Base-by-base conservation (phyloP, 1,140 invertebrate species). In the Schmidtea mediterranea region DNA sequence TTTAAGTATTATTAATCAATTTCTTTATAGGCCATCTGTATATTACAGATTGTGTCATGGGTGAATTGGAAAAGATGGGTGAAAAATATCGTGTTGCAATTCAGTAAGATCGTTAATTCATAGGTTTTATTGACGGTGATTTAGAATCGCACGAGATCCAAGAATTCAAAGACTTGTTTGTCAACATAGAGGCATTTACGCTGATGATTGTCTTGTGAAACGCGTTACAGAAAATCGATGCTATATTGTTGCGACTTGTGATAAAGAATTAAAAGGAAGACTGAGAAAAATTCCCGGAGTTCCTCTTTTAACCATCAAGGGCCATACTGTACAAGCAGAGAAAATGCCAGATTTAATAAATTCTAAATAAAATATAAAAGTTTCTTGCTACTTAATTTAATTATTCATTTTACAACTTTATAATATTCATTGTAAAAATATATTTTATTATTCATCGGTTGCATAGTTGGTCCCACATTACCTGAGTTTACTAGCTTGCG, bases 171-270 rank as follows among this genome's bases (percentile, higher is more conserved):
- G 83, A 50, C 71, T 98, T 37, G 72, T 77, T 43, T 98, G 92
- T 68, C 66, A 82, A 55, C 92, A 98, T 65, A 92, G 90, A 67
- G 92, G 92, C 37, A 95, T 84, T 1, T 98, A 98, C 71, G 90
- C 92, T 54, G 92, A 98, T 71, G 90, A 98, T 65, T 98, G 92
- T 66, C 67, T 98, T 47, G 83, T 97, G 1, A 79, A 97, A 58
- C 72, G 89, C 61, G 78, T 97, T 2, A 89, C 78, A 15, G 82
- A 80, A 74, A 87, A 95, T 62, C 97, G 97, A 63, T 97, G 89
- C 69, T 98, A 94, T 62, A 97, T 98, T 56, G 87, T 98, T 15
- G 92, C 84, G 6, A 97, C 92, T 1, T 94, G 92, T 71, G 92
- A 98, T 67, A 89, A 82, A 63, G 90, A 94, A 69, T 69, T 98